phyloP scores from a whole-genome alignment of 1,140 invertebrate genomes.

The Wasmannia auropunctata region DNA sequence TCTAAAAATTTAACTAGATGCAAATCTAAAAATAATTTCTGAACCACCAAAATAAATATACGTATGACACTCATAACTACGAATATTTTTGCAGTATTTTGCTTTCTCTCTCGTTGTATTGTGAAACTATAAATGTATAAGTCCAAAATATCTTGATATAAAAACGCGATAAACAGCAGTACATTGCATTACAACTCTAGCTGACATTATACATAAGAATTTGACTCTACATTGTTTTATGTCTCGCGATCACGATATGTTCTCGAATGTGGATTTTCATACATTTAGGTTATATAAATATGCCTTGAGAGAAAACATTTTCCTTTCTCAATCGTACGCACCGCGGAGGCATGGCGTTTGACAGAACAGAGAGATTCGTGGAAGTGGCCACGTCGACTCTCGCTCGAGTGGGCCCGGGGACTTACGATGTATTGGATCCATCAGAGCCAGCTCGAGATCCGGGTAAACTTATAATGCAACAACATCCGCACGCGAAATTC shows the following conservation, averaged over 20 bases:
- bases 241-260: not conserved
- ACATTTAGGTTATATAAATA: not conserved
- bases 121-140: not conserved
- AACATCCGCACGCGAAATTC: not conserved
- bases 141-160: not conserved
- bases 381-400: slow-evolving; percentile 52
- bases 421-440: slow-evolving; percentile 56
- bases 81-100: too few relatives aligned
- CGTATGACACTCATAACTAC: too few relatives aligned
- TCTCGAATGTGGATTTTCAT: not conserved
- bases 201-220: not conserved
- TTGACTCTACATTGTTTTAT: slow-evolving; percentile 18
- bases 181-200: not conserved
- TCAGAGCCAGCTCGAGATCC: slow-evolving; percentile 51
- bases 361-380: slow-evolving; percentile 58
- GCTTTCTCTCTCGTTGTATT: not conserved
- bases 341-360: slow-evolving; percentile 51
- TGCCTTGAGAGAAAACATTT: not conserved
- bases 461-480: slow-evolving; percentile 51
- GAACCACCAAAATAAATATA: too few relatives aligned
- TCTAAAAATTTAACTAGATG: too few relatives aligned
- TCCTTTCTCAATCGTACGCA: not conserved
- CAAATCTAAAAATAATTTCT: too few relatives aligned
- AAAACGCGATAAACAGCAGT: not conserved
- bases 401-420: slow-evolving; percentile 62